Evolutionary conservation across 92 coral and sea anemone genomes (phyloP), one percentile per base, ranked within the genome.

Genomic region (Porites divaricata): DNA sequence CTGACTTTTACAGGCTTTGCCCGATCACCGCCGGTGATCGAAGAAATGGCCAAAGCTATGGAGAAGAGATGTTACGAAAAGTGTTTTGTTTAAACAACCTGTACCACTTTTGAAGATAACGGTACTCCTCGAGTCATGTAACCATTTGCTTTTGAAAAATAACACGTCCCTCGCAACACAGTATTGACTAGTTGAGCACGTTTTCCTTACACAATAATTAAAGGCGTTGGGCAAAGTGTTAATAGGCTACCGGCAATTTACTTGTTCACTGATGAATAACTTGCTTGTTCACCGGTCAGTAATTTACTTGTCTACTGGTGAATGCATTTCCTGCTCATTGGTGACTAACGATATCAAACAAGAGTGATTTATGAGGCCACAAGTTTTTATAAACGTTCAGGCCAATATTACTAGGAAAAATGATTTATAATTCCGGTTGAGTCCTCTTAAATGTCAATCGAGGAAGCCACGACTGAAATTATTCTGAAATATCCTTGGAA

Each of bases 71-170:
- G 45, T 67, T 4, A 22, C 24, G 24, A 2, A 13, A 77, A 64
- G 23, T 16, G 45, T 24, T 8, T 61, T 28, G 58, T 63, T 20
- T 61, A 63, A 25, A 24, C 54, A 6, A 76, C 68, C 28, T 22
- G 48, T 67, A 24, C 49, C 5, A 57, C 67, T 21, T 54, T 61
- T 63, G 9, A 11, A 63, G 45, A 21, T 77, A 58, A 41, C 57
- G 35, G 56, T 45, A 25, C 41, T 26, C 50, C n/a, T n/a, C 21
- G 11, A 59, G 62, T 64, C 53, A 19, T 35, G 81, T 61, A 62
- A 59, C 70, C 35, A 41, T n/a, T 76, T 76, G 68, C 81, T 62
- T 20, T 75, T 50, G 13, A 76, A 41, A 73, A 23, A 61, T 61
- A 64, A 10, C 61, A 10, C 41, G 78, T 41, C 4, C 22, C 20